Percentiles rank a stretch among this genome's conserved stretches.
phyloP scores from a whole-genome alignment of 2,797 vertebrate species.

The Chiloscyllium punctatum region DNA sequence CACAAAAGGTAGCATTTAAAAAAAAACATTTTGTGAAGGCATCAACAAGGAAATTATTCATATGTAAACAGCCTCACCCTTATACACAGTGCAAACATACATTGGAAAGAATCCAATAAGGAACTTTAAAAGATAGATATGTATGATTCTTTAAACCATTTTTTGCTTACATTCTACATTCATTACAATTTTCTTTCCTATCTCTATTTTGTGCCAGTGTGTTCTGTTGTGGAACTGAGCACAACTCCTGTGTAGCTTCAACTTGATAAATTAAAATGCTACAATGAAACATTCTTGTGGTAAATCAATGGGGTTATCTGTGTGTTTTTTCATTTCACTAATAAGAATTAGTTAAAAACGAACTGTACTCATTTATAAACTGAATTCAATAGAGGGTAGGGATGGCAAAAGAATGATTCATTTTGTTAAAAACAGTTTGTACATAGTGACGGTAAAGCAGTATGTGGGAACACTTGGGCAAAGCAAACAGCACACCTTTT shows the following conservation, averaged over 20 bases:
- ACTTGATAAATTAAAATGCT: neutral
- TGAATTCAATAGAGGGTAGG: conserved; percentile 33
- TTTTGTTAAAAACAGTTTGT: conserved; percentile 53
- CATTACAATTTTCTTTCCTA: neutral
- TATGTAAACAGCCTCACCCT: conserved; percentile 53
- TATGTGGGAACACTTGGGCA: conserved; percentile 58
- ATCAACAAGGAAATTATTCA: conserved; percentile 49
- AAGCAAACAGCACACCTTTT: conserved; percentile 74
- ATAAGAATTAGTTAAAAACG: conserved; percentile 4
- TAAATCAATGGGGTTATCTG: conserved; percentile 9
- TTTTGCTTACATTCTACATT: neutral
- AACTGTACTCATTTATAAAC: conserved; percentile 32
- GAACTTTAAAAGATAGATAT: conserved; percentile 39
- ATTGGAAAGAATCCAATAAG: conserved; percentile 51
- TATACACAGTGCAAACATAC: conserved; percentile 51
- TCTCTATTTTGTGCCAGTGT: neutral
- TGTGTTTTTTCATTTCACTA: neutral
- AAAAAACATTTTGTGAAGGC: conserved; percentile 47
- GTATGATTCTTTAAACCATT: neutral
- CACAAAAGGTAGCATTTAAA: neutral
- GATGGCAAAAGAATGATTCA: conserved; percentile 49
- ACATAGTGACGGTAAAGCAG: conserved; percentile 63
- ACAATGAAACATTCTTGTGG: neutral
- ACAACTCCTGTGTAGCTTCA: neutral
- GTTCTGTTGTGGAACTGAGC: neutral